These are phyloP conservation scores for Armadillidium nasatum DNA, from an alignment of 1,140 invertebrate species.

Conservation along the genomic window DNA sequence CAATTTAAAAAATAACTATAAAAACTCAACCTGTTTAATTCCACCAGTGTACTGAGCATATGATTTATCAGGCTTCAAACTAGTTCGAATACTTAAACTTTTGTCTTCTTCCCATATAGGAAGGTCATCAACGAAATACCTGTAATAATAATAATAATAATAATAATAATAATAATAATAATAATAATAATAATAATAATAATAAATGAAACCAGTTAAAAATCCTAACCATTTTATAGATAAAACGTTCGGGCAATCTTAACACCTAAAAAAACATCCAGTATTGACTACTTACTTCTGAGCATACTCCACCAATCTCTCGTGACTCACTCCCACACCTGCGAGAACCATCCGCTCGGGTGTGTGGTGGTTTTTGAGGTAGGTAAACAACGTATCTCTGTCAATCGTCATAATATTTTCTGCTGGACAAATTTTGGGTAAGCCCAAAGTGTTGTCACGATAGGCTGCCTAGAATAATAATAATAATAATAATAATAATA, in stretches of 20 bases:
- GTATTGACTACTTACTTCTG: constrained; percentile 47
- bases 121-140: constrained; percentile 70
- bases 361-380: constrained; percentile 82
- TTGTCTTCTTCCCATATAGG: constrained; percentile 73
- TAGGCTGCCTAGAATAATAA: constrained; percentile 69
- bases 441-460: constrained; percentile 86
- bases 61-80: constrained; percentile 65
- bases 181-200: too few relatives aligned
- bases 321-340: constrained; percentile 79
- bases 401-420: constrained; percentile 75
- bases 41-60: constrained; percentile 89
- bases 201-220: too few relatives aligned
- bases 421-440: constrained; percentile 87
- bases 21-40: constrained; percentile 59
- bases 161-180: too few relatives aligned
- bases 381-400: constrained; percentile 72
- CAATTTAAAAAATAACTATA: too few relatives aligned
- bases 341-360: constrained; percentile 89
- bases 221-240: too few relatives aligned
- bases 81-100: constrained; percentile 50
- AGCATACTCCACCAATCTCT: constrained; percentile 57
- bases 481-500: constrained; percentile 27
- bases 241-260: too few relatives aligned
- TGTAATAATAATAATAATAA: constrained; percentile 42
- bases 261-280: too few relatives aligned